Evolutionary conservation across 2,113 vertebrate species (phyloP).

Genomic region (Mormoops blainvillei): DNA sequence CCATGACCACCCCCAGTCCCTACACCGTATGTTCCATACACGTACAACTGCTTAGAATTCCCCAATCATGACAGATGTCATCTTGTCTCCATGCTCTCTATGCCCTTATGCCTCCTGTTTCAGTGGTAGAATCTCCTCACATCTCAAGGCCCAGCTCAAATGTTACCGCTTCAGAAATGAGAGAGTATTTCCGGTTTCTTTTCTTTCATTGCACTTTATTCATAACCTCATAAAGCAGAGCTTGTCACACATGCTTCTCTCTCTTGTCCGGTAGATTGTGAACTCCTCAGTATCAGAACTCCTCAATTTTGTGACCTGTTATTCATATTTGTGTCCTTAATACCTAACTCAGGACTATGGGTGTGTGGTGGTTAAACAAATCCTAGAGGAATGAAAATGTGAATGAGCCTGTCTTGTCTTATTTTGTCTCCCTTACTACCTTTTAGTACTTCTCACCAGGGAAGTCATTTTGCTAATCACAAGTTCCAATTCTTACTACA

Average conservation of each 20-base stretch:
- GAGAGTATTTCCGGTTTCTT: neutral
- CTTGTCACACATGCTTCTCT: neutral
- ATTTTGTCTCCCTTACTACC: neutral
- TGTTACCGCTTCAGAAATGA: neutral
- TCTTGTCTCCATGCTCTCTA: neutral
- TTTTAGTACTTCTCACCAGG: neutral
- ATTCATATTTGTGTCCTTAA: neutral
- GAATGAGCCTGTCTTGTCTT: neutral
- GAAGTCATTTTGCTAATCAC: slow-evolving; percentile 27
- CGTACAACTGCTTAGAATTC: neutral
- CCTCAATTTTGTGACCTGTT: neutral
- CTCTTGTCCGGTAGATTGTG: neutral
- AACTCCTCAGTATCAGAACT: neutral
- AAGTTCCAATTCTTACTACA: neutral
- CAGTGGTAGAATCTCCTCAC: neutral
- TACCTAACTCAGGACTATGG: neutral
- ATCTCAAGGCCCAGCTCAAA: neutral
- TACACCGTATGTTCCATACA: neutral
- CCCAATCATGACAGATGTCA: slow-evolving; percentile 25
- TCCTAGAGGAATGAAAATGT: neutral
- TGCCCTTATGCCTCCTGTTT: neutral
- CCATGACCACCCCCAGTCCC: neutral
- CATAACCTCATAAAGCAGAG: neutral
- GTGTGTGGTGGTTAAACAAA: neutral
- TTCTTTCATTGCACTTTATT: neutral